A percentile compares a stretch with the other conserved stretches of the same genome.
Evolutionary conservation across 2,797 vertebrate species (phyloP).

Genomic region (Anas bahamensis): DNA sequence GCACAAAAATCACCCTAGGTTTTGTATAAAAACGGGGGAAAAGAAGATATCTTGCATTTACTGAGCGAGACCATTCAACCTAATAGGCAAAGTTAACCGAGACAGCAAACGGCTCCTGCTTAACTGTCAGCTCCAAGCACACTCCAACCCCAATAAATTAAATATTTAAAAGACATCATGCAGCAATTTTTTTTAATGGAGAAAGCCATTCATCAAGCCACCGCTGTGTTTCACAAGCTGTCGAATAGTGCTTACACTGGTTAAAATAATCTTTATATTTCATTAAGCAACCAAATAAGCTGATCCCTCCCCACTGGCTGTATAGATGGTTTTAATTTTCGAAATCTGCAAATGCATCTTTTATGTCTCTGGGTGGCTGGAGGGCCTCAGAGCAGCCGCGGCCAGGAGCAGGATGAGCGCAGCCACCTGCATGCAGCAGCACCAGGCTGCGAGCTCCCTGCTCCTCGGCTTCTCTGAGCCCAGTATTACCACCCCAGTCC

Average conservation of each 20-base stretch:
- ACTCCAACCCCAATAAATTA: slow-evolving; percentile 81
- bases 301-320: slow-evolving; percentile 84
- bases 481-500: not conserved
- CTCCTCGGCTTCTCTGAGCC: not conserved
- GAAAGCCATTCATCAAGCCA: slow-evolving; percentile 83
- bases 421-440: not conserved
- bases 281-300: slow-evolving; percentile 88
- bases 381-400: slow-evolving; percentile 70
- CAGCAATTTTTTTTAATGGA: slow-evolving; percentile 82
- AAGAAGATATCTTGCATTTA: not conserved
- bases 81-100: slow-evolving; percentile 38
- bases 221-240: slow-evolving; percentile 83
- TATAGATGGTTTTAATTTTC: slow-evolving; percentile 87
- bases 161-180: slow-evolving; percentile 85
- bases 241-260: slow-evolving; percentile 89
- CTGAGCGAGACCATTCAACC: not conserved
- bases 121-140: slow-evolving; percentile 61
- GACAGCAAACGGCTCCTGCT: slow-evolving; percentile 15
- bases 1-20: not conserved
- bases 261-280: slow-evolving; percentile 91
- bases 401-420: slow-evolving; percentile 62
- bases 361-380: slow-evolving; percentile 79
- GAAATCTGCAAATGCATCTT: slow-evolving; percentile 85
- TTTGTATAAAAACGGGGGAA: not conserved
- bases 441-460: not conserved